phyloP scores from a whole-genome alignment of 2,113 vertebrate genomes.

The Platycercus adscitus region DNA sequence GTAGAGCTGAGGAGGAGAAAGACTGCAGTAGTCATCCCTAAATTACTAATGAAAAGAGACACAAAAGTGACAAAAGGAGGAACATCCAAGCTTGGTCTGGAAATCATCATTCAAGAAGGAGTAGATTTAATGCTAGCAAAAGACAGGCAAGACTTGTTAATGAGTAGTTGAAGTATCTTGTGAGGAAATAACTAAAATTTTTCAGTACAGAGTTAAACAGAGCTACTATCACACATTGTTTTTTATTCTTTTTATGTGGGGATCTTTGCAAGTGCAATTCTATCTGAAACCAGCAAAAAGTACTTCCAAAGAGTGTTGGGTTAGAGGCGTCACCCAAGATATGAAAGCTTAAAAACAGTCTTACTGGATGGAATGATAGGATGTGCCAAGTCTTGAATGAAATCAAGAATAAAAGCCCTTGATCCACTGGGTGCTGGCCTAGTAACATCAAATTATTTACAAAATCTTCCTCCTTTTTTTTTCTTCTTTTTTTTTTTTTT shows the following conservation, averaged over 20 bases:
- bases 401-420: conserved; percentile 71
- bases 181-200: neutral
- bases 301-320: conserved; percentile 7
- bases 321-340: neutral
- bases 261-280: conserved; percentile 4
- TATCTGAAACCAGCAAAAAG: conserved; percentile 41
- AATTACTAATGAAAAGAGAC: neutral
- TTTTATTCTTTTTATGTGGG: neutral
- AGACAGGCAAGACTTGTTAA: neutral
- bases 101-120: neutral
- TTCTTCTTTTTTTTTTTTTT: neutral
- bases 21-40: neutral
- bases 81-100: neutral
- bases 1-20: conserved; percentile 8
- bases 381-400: conserved; percentile 3
- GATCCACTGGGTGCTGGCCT: conserved; percentile 53
- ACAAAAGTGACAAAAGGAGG: neutral
- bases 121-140: neutral
- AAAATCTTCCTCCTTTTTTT: neutral
- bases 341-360: conserved; percentile 30
- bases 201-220: neutral
- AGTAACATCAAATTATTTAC: conserved; percentile 54
- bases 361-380: neutral
- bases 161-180: neutral
- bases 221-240: neutral